Evolutionary conservation across 2,888 invertebrate species (phyloP).

Genomic region (Ectobius pallidus): DNA sequence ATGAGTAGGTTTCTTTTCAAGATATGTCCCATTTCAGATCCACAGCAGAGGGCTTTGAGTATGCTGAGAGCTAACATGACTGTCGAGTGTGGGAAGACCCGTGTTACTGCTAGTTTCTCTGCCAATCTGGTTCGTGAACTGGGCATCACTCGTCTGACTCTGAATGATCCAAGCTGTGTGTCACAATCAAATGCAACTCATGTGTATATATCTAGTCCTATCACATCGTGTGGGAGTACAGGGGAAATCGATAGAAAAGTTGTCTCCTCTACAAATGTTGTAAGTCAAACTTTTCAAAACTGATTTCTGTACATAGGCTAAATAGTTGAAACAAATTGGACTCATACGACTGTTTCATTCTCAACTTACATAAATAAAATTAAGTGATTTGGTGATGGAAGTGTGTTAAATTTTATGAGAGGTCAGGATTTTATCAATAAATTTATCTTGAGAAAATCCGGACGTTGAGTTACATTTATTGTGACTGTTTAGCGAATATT

Average conservation of each 20-base stretch:
- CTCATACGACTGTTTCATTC: background rate
- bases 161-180: constrained; percentile 44
- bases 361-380: too few species aligned
- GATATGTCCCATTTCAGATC: constrained; percentile 2
- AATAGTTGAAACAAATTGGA: too few species aligned
- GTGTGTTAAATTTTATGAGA: too few species aligned
- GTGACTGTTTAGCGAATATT: too few species aligned
- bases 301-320: too few species aligned
- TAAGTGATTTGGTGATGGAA: too few species aligned
- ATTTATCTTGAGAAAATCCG: too few species aligned
- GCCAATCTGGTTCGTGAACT: constrained; percentile 46
- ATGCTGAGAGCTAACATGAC: constrained; percentile 43
- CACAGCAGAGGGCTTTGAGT: constrained; percentile 25
- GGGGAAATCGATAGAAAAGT: constrained; percentile 46
- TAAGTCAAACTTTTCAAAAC: too few species aligned
- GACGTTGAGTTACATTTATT: too few species aligned
- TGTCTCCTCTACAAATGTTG: constrained; percentile 49
- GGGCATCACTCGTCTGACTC: constrained; percentile 44
- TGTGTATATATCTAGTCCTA: constrained; percentile 48
- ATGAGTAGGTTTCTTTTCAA: background rate
- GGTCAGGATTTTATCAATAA: too few species aligned
- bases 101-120: constrained; percentile 46
- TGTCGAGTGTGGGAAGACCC: constrained; percentile 45
- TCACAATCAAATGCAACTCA: constrained; percentile 51
- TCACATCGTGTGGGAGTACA: constrained; percentile 49